phyloP scores from a whole-genome alignment of 2,113 vertebrate species.

The Conger conger region DNA sequence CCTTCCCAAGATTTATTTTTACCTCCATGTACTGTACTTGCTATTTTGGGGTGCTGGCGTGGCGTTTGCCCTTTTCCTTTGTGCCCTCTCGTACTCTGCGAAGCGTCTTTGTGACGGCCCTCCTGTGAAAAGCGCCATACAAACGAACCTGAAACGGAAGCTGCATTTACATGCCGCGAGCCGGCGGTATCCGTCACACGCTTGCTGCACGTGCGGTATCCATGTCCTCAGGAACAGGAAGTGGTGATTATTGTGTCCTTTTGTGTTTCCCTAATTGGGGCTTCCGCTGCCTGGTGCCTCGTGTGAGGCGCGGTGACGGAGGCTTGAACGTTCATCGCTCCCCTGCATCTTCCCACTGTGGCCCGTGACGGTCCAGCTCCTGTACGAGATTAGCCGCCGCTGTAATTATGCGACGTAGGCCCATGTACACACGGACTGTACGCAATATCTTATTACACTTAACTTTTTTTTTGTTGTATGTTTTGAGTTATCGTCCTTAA shows the following conservation, averaged over 20 bases:
- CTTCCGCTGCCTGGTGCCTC: neutral
- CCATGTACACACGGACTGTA: neutral
- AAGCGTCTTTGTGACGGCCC: no score
- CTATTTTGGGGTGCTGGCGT: no score
- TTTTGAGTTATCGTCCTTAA: constrained; percentile 2
- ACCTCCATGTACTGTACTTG: no score
- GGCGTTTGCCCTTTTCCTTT: no score
- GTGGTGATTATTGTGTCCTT: neutral
- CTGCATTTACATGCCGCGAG: neutral
- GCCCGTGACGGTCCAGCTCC: neutral
- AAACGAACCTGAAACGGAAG: no score
- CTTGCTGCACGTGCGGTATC: neutral
- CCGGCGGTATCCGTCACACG: no score
- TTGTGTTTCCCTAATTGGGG: neutral
- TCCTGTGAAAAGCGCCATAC: no score
- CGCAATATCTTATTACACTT: neutral
- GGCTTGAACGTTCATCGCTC: neutral
- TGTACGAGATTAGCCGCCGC: neutral
- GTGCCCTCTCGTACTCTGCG: no score
- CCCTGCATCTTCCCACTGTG: neutral
- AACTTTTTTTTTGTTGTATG: neutral
- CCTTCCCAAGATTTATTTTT: no score
- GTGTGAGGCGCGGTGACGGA: neutral
- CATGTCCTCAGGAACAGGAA: constrained; percentile 9
- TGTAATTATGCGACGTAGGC: neutral